phyloP scores from a whole-genome alignment of 2,888 invertebrate genomes.

The Tenthredo livida region DNA sequence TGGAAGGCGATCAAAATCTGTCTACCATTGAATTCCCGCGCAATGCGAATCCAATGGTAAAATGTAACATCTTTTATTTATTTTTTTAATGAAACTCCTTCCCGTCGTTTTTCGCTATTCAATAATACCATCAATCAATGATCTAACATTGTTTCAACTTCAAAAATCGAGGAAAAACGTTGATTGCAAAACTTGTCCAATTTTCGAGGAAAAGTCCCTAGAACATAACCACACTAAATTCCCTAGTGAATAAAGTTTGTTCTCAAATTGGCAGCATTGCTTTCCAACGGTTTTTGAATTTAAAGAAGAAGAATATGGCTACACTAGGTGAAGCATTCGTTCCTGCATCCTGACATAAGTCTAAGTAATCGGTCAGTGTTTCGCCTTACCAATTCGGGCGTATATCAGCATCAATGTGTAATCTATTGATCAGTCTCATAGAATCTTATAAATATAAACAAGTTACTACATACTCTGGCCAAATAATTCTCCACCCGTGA shows the following conservation, averaged over 20 bases:
- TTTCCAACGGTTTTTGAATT: slow-evolving; percentile 41
- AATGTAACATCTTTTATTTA: background rate
- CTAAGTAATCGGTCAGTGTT: too few relatives aligned
- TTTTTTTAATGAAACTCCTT: too few relatives aligned
- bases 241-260: slow-evolving; percentile 4
- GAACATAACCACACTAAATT: background rate
- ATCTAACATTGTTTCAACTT: background rate
- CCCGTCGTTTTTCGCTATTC: background rate
- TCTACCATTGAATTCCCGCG: background rate
- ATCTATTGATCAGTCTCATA: too few relatives aligned
- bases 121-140: background rate
- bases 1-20: background rate
- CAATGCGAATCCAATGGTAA: too few relatives aligned
- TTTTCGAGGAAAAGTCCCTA: background rate
- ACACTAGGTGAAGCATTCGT: background rate
- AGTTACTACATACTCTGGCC: too few relatives aligned
- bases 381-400: too few relatives aligned
- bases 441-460: too few relatives aligned
- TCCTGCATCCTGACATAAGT: too few relatives aligned
- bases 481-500: too few relatives aligned
- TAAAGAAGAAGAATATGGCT: slow-evolving; percentile 2
- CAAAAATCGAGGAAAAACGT: background rate
- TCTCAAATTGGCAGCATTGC: background rate
- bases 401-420: too few relatives aligned
- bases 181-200: slow-evolving; percentile 3